phyloP scores from a whole-genome alignment of 2,113 vertebrate genomes.

The Ptilorrhoa leucosticta region DNA sequence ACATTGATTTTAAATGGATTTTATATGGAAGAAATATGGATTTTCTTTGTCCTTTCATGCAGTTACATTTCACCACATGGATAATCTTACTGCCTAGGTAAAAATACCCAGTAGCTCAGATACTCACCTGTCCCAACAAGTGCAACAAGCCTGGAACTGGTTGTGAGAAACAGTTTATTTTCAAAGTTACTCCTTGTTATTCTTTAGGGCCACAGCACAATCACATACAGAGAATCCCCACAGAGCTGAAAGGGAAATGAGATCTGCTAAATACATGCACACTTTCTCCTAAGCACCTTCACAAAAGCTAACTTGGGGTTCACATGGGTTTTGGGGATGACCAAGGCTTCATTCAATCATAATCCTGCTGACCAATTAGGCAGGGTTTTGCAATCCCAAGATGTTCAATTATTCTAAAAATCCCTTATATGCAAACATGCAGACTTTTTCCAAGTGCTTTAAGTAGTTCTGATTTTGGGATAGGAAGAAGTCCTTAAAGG shows the following conservation, averaged over 20 bases:
- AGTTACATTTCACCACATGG: neutral
- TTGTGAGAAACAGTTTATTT: neutral
- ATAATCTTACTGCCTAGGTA: neutral
- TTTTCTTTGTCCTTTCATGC: neutral
- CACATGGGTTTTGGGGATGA: accelerated
- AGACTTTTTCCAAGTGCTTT: neutral
- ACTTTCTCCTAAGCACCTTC: neutral
- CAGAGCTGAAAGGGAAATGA: neutral
- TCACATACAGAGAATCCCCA: neutral
- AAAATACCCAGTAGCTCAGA: neutral
- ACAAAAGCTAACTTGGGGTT: neutral
- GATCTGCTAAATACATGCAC: neutral
- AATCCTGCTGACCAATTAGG: neutral
- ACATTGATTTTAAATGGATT: neutral
- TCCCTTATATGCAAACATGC: neutral
- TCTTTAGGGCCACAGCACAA: neutral
- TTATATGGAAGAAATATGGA: neutral
- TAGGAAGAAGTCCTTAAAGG: neutral
- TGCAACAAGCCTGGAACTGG: neutral
- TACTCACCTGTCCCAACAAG: neutral
- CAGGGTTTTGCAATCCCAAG: neutral
- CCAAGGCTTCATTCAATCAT: neutral
- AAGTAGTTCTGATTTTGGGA: neutral
- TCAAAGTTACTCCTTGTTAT: neutral
- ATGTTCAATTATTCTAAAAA: neutral